Base-by-base conservation (phyloP, 2,888 invertebrate species). In the Dolichomitus sp. region DNA sequence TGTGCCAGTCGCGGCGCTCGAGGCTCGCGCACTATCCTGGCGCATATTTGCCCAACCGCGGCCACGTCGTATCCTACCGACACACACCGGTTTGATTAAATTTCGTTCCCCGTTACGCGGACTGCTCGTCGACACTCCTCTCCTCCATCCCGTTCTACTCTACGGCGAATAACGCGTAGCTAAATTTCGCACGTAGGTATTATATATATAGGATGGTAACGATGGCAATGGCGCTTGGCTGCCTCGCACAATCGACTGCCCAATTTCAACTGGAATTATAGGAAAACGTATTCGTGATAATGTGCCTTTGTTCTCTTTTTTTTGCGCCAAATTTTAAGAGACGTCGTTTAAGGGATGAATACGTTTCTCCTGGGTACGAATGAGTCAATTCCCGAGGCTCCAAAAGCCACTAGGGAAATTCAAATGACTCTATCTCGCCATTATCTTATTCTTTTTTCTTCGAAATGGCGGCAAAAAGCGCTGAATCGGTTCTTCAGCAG, bases 31-130 rank as follows among this genome's bases (percentile, higher is more conserved):
- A 78, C 81, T 81, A 84, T 84, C 78, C 84, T 80, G 84, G 85
- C 85, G 88, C 87, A 89, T 89, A 90, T 89, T 90, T 90, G 88
- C 88, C 80, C 88, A 86, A 88, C 87, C 88, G 77, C 87, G 84
- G 77, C 83, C 80, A 83, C 86, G 84, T 87, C 88, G 87, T 85
- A 84, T 86, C 85, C 84, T 87, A 88, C 88, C 86, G 87, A 83
- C 85, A 85, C 85, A 86, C 89, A 87, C 80, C 86, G 84, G 88
- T 91, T 91, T 91, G 91, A 92, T 92, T 91, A 90, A 91, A 92
- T 90, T 91, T 85, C 88, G 87, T 86, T 87, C 86, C 82, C 89
- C 85, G 87, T 85, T 87, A 87, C 87, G 86, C 85, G 87, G 85
- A 89, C 88, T 87, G 85, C 86, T 70, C 85, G 85, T 83, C 84